A percentile compares a stretch with the other conserved stretches of the same genome.
Evolutionary conservation across 2,113 vertebrate genomes (phyloP).

Genomic region (Gorsachius goisagi): DNA sequence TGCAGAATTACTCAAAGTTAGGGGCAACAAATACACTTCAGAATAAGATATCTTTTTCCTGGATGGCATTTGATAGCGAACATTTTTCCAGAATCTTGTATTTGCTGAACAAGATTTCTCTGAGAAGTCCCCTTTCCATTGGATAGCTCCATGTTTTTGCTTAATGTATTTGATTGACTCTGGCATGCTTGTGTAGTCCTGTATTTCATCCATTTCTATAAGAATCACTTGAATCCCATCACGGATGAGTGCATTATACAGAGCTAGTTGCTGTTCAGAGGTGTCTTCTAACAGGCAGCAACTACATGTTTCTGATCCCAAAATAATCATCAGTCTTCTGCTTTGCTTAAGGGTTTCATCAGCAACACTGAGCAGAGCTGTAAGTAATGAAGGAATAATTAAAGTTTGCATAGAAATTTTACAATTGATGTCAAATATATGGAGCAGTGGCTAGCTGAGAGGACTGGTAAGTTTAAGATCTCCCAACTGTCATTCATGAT

Average conservation of each 20-base stretch:
- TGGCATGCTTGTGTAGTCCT: slow-evolving; percentile 74
- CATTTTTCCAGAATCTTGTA: slow-evolving; percentile 85
- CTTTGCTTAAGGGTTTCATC: slow-evolving; percentile 81
- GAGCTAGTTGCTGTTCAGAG: slow-evolving; percentile 75
- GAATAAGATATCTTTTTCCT: background rate
- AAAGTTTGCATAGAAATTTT: background rate
- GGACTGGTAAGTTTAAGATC: background rate
- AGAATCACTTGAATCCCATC: slow-evolving; percentile 82
- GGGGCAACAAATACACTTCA: background rate
- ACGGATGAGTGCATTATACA: slow-evolving; percentile 82
- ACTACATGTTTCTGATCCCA: slow-evolving; percentile 45
- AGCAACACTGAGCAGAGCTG: slow-evolving; percentile 80
- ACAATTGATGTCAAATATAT: background rate
- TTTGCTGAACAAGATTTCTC: slow-evolving; percentile 59
- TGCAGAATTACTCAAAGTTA: background rate
- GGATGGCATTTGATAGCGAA: slow-evolving; percentile 86
- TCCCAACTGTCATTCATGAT: background rate
- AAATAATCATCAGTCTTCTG: slow-evolving; percentile 82
- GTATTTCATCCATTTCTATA: slow-evolving; percentile 82
- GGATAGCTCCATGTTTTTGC: slow-evolving; percentile 82
- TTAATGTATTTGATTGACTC: slow-evolving; percentile 84
- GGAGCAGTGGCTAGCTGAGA: background rate
- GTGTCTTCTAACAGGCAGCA: slow-evolving; percentile 44
- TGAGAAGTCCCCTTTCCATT: slow-evolving; percentile 70
- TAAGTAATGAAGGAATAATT: background rate